phyloP scores from a whole-genome alignment of 2,797 vertebrate species.

The Gallinago solitaria region DNA sequence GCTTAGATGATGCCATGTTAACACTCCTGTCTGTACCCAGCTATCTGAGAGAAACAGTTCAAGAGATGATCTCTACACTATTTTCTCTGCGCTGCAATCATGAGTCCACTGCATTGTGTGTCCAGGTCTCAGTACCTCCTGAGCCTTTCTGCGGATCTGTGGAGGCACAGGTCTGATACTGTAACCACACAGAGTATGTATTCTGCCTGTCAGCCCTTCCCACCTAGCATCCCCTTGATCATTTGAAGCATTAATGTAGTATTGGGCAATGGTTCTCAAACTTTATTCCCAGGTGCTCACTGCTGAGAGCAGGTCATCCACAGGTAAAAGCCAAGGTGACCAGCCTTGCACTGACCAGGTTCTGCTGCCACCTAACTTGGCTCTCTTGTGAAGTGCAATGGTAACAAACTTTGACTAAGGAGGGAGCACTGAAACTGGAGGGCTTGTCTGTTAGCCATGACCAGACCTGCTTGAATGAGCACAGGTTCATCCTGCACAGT shows the following conservation, averaged over 20 bases:
- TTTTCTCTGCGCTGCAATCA: background rate
- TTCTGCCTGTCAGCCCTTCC: background rate
- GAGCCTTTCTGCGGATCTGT: background rate
- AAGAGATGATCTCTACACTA: background rate
- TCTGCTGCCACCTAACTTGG: rapidly evolving
- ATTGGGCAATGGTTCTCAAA: background rate
- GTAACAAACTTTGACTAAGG: background rate
- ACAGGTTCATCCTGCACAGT: background rate
- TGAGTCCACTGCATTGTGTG: rapidly evolving
- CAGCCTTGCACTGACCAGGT: background rate
- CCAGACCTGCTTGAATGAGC: background rate
- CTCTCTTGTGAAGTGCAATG: background rate
- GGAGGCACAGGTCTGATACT: background rate
- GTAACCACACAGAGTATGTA: background rate
- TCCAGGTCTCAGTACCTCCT: background rate
- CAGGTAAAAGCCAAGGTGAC: background rate
- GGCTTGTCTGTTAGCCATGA: background rate
- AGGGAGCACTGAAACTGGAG: background rate
- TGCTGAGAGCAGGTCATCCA: background rate
- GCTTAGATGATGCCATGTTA: background rate
- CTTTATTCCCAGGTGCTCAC: background rate
- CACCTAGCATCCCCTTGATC: background rate
- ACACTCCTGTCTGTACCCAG: background rate
- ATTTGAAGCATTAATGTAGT: background rate
- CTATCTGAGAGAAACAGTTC: background rate